Percentiles rank a stretch among this genome's conserved stretches.
These are phyloP conservation scores for Chauna torquata DNA, from an alignment of 2,113 vertebrate species.

Conservation along the genomic window DNA sequence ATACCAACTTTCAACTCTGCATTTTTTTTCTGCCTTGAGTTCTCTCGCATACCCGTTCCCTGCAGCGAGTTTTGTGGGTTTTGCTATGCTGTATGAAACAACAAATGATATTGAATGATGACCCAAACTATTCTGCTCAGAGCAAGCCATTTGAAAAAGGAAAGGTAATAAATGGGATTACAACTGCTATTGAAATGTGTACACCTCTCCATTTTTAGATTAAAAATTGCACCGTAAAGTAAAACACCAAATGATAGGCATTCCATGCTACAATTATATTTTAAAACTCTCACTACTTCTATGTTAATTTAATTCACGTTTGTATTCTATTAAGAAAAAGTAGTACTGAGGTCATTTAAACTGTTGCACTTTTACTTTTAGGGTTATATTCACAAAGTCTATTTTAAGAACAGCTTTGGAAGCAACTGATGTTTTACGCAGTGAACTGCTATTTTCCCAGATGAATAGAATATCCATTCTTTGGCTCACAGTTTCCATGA, in stretches of 20 bases:
- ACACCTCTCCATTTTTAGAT: neutral
- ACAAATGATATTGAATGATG: neutral
- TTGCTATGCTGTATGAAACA: neutral
- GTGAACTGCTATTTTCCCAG: conserved; percentile 78
- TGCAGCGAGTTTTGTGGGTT: neutral
- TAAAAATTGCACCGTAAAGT: neutral
- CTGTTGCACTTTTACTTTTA: conserved; percentile 58
- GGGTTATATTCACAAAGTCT: conserved; percentile 71
- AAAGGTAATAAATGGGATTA: neutral
- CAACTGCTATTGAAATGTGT: neutral
- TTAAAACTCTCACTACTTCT: neutral
- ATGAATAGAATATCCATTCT: conserved; percentile 82
- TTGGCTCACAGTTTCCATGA: conserved; percentile 83
- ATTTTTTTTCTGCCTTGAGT: neutral
- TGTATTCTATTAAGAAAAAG: neutral
- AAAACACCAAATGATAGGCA: neutral
- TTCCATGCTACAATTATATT: neutral
- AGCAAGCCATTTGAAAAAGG: neutral
- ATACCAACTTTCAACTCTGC: neutral
- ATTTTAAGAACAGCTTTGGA: conserved; percentile 78
- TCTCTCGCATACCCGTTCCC: neutral
- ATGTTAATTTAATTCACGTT: conserved; percentile 1
- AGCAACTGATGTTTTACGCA: conserved; percentile 77
- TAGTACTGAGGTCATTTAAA: conserved; percentile 45
- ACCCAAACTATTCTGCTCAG: neutral